A percentile compares a stretch with the other conserved stretches of the same genome.
Conservation (phyloP, 2,113 vertebrate genomes). For the Rhipidura dahli region DNA sequence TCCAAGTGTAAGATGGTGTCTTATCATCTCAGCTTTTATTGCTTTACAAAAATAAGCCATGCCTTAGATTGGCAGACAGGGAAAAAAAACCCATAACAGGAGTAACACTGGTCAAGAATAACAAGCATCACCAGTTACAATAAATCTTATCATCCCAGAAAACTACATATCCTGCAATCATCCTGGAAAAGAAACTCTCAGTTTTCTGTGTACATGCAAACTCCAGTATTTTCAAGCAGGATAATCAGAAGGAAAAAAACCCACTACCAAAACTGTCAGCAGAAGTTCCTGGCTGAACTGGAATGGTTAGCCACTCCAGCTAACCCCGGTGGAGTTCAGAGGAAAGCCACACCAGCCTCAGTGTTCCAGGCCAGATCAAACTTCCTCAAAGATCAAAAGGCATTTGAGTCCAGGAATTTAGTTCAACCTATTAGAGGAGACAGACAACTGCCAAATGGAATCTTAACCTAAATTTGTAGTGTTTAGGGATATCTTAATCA, state of each 20-base stretch:
- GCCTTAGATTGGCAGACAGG: background rate
- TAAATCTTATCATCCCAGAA: background rate
- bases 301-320: background rate
- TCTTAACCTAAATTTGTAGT: background rate
- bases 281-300: background rate
- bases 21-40: background rate
- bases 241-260: background rate
- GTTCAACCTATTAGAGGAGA: background rate
- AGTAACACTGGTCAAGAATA: background rate
- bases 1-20: background rate
- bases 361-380: background rate
- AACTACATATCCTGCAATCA: background rate
- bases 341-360: background rate
- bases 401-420: background rate
- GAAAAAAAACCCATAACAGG: rapidly evolving
- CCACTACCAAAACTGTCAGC: background rate
- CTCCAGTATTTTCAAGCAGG: background rate
- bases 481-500: background rate
- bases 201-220: background rate
- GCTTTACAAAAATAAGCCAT: background rate
- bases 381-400: slow-evolving; percentile 28
- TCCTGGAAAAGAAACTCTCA: background rate
- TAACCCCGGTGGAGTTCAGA: background rate
- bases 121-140: background rate
- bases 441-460: background rate